Evolutionary conservation across 2,113 vertebrate species (phyloP), one percentile per base, ranked within the genome.

Genomic region (Geococcyx californianus): DNA sequence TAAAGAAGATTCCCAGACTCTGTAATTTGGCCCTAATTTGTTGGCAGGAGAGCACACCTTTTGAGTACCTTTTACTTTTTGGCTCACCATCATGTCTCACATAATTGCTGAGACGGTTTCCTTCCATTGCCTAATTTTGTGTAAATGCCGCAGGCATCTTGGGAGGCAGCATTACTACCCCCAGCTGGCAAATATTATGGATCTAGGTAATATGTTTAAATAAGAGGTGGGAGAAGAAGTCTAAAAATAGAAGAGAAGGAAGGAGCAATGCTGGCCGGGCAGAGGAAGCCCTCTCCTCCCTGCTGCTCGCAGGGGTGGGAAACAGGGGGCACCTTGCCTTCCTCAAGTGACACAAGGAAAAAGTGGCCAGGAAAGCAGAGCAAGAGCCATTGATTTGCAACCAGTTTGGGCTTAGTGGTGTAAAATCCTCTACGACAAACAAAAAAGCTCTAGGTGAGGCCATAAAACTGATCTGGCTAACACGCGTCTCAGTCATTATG

Each of bases 101-200:
- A 12, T 92, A 95, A 96, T 94, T 88, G 73, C 94, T 95, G 88
- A 92, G 88, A 89, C 0, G 0, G 86, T 96, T 95, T 95, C 56
- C 78, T 91, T 94, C 90, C 91, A 60, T 87, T 83, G 59, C 89
- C 94, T 95, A 93, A 87, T 90, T 83, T 87, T 60, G 87, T 93
- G 69, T 74, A 69, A 64, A 80, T 63, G 80, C 93, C 4, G 9
- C 20, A 47, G 84, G 82, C 92, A 89, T 63, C 80, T 87, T 40
- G 36, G 84, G 85, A 95, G 36, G 12, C 77, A 25, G 16, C 20
- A 11, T 52, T 60, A 78, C 70, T 95, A 72, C 88, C 91, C 95
- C 73, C 91, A 85, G 90, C 90, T 97, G 94, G 91, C 83, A 96
- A 96, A 92, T 87, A 62, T 60, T 85, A 85, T 69, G 93, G 92